Percentiles rank a stretch among this genome's conserved stretches.
These are phyloP conservation scores for Meleagris gallopavo DNA, from an alignment of 2,113 vertebrate genomes.

Conservation along the genomic window DNA sequence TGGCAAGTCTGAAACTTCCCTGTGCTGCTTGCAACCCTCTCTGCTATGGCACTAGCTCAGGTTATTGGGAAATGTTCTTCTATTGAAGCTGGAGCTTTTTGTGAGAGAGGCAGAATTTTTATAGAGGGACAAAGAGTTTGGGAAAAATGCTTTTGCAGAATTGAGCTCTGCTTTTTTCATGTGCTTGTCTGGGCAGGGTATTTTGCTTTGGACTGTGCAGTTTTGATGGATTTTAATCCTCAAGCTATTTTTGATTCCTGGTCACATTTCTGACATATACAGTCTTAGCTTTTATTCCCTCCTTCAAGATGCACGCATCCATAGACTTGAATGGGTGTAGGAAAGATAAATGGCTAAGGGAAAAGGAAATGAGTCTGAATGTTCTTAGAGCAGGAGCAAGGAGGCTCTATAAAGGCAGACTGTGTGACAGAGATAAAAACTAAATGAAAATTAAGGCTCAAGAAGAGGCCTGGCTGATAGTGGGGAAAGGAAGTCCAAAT, in stretches of 20 bases:
- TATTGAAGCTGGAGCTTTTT: background rate
- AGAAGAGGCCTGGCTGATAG: conserved; percentile 31
- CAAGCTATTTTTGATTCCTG: conserved; percentile 60
- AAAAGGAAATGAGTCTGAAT: conserved; percentile 62
- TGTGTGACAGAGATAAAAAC: conserved; percentile 71
- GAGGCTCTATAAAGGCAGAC: conserved; percentile 51
- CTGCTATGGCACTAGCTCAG: background rate
- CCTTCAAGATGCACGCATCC: conserved; percentile 40
- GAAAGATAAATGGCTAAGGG: conserved; percentile 70
- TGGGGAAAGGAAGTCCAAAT: conserved; percentile 55
- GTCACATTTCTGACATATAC: conserved; percentile 37
- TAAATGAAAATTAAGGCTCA: conserved; percentile 69
- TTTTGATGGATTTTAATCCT: conserved; percentile 58
- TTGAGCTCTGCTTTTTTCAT: background rate
- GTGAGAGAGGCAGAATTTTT: background rate
- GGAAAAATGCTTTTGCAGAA: background rate
- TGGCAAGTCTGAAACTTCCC: background rate
- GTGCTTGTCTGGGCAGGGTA: conserved; percentile 23
- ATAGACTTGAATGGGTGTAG: conserved; percentile 37
- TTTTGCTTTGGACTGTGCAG: background rate
- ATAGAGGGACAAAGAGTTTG: background rate
- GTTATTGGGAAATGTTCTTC: background rate
- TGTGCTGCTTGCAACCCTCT: background rate
- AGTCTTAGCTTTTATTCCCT: conserved; percentile 21
- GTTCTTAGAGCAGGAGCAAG: conserved; percentile 58